These are phyloP conservation scores for Orthosia gracilis DNA, from an alignment of 2,888 invertebrate species.

Conservation along the genomic window DNA sequence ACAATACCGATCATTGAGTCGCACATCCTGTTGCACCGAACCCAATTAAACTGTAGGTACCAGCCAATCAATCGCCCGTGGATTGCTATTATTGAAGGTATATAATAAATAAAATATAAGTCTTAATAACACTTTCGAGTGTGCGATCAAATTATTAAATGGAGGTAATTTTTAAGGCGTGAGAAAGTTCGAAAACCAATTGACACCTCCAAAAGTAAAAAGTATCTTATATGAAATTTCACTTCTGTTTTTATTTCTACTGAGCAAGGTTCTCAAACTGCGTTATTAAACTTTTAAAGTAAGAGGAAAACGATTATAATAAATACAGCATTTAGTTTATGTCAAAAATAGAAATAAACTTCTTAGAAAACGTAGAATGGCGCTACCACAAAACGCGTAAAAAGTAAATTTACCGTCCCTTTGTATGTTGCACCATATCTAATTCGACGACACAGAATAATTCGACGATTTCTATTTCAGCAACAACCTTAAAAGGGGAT, in stretches of 20 bases:
- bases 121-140: conserved; percentile 5
- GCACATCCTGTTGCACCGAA: conserved; percentile 72
- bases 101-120: conserved; percentile 5
- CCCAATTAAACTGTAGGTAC: conserved; percentile 68
- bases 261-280: background rate
- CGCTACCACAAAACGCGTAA: conserved; percentile 15
- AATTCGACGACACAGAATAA: conserved; percentile 63
- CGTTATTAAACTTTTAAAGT: conserved; percentile 1
- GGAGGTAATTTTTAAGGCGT: conserved; percentile 1
- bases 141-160: conserved; percentile 24
- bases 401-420: conserved; percentile 19
- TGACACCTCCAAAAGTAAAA: conserved; percentile 1
- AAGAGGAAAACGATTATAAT: background rate
- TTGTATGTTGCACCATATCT: conserved; percentile 55
- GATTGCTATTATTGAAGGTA: conserved; percentile 16
- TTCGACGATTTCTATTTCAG: conserved; percentile 66
- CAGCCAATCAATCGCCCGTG: conserved; percentile 64
- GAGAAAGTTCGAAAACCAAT: conserved; percentile 23
- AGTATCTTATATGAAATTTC: conserved; percentile 2
- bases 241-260: background rate
- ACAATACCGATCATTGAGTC: conserved; percentile 74
- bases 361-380: conserved; percentile 22
- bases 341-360: conserved; percentile 6
- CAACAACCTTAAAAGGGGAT: conserved; percentile 64
- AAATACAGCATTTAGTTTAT: background rate